Base-by-base conservation (phyloP, 2,888 invertebrate species). In the Parnassius mnemosyne region DNA sequence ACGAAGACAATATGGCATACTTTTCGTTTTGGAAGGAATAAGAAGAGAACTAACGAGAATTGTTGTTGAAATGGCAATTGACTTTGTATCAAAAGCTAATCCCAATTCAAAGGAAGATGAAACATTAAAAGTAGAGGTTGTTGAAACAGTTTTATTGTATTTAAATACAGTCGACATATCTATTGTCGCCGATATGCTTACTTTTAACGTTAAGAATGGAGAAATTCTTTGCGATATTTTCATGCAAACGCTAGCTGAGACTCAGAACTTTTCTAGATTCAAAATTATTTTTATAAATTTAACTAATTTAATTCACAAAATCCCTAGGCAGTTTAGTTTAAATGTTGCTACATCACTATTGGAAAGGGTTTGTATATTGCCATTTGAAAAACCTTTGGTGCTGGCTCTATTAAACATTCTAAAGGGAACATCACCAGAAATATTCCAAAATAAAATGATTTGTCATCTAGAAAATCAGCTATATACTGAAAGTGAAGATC, bases 261-360 rank as follows among this genome's bases (percentile, higher is more conserved):
- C 88, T 2, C 85, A 83, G 56, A 90, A 91, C 69, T 89, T 91
- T 68, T 77, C 83, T 0, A 76, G 87, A 9, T 91, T 89, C 69
- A 86, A 82, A 66, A 44, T 46, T 0, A 79, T 86, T 34, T 89
- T 89, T 66, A 67, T 83, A 7, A 82, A 78, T 60, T 69, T 90
- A 10, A 79, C 81, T 0, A 63, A 75, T 10, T 83, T 84, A 52
- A 79, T 88, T 65, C 75, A 75, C 2, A 43, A 66, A 0, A 71
- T 72, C 20, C 70, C 67, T 3, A 70, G 78, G 55, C 68, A 63
- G 2, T 81, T 89, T 12, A 65, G 68, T 20, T 64, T 78, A 2
- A 63, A 73, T 0, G 80, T 81, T 0, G 83, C 80, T 0, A 68
- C 67, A 0, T 75, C 78, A 2, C 76, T 90, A 1, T 66, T 90